Percentiles rank a stretch among this genome's conserved stretches.
Evolutionary conservation across 2,113 vertebrate species (phyloP).

Genomic region (Aptenodytes patagonicus): DNA sequence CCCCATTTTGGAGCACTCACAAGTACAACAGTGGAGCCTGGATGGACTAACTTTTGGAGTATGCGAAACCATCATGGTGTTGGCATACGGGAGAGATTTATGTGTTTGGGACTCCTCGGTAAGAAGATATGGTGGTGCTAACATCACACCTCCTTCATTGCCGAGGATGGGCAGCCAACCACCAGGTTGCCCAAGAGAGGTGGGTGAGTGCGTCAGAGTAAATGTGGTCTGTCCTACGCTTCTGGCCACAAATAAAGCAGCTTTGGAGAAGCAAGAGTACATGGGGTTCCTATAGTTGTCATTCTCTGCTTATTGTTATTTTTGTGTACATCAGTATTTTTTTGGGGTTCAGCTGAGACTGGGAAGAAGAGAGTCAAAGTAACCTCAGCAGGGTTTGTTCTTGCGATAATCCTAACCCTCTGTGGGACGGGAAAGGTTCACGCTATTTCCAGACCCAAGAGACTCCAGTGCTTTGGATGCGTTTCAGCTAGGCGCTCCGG

Average conservation of each 20-base stretch:
- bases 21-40: background rate
- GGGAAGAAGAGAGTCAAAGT: slow-evolving; percentile 4
- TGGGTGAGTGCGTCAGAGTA: background rate
- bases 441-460: background rate
- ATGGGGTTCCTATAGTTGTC: background rate
- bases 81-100: background rate
- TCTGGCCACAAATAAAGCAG: background rate
- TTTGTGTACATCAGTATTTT: background rate
- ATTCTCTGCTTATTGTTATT: background rate
- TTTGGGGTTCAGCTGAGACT: background rate
- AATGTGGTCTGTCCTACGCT: background rate
- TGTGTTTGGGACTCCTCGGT: background rate
- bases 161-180: background rate
- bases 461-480: background rate
- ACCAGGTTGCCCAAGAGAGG: background rate
- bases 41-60: background rate
- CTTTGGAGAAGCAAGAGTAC: background rate
- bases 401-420: background rate
- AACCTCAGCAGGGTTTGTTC: background rate
- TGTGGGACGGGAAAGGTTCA: background rate
- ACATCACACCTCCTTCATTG: background rate
- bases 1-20: background rate
- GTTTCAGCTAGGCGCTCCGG: background rate
- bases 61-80: background rate
- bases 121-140: background rate